phyloP scores from a whole-genome alignment of 1,140 invertebrate species.

The Vanessa atalanta region DNA sequence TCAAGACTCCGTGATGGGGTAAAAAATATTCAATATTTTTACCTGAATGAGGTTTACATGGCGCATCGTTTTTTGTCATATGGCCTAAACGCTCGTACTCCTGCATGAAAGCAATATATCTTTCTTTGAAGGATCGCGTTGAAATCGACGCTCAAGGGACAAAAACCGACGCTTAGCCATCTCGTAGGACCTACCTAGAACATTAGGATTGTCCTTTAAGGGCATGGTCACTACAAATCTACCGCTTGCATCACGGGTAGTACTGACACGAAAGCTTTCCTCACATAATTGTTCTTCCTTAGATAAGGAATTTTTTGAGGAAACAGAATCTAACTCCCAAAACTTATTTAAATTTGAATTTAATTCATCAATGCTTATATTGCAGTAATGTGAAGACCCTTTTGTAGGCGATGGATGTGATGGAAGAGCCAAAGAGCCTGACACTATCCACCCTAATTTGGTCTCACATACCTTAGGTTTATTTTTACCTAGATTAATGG shows the following conservation, averaged over 20 bases:
- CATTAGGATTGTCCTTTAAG: conserved; percentile 17
- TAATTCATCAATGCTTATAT: conserved; percentile 16
- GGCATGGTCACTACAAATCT: conserved; percentile 37
- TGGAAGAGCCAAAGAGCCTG: conserved; percentile 26
- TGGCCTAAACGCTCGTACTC: conserved; percentile 12
- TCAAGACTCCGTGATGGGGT: conserved; percentile 18
- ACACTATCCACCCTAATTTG: conserved; percentile 45
- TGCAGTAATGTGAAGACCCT: conserved; percentile 11
- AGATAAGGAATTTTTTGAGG: conserved; percentile 32
- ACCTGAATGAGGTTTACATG: neutral
- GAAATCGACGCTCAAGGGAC: conserved; percentile 15
- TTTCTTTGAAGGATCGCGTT: conserved; percentile 13
- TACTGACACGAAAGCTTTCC: conserved; percentile 31
- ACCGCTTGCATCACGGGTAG: conserved; percentile 24
- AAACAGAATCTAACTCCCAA: conserved; percentile 38
- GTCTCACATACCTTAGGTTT: conserved; percentile 43
- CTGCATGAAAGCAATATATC: conserved; percentile 3
- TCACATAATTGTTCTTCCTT: conserved; percentile 36
- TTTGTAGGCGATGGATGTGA: conserved; percentile 1
- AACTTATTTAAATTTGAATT: conserved; percentile 35
- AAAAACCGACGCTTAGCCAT: conserved; percentile 22
- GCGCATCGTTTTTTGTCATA: conserved; percentile 13
- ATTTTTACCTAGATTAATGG: conserved; percentile 44
- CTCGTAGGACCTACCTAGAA: conserved; percentile 22
- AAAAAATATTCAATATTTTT: conserved; percentile 20